Evolutionary conservation across 2,888 invertebrate species (phyloP).

Genomic region (Gryllus longicercus): DNA sequence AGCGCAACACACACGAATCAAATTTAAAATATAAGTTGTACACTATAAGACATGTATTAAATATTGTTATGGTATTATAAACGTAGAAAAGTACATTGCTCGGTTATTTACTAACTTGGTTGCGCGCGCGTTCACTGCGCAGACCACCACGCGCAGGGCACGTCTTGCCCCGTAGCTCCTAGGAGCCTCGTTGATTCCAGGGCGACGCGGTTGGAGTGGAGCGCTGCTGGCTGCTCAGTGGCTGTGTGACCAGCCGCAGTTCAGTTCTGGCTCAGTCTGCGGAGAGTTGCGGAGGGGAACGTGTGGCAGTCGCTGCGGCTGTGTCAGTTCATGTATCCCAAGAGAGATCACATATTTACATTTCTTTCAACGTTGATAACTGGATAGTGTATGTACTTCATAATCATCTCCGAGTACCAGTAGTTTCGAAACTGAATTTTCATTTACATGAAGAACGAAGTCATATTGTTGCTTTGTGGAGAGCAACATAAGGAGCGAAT

Average conservation of each 20-base stretch:
- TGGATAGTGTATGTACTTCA: no score
- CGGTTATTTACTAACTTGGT: background rate
- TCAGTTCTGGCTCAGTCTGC: background rate
- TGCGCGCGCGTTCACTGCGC: slow-evolving; percentile 6
- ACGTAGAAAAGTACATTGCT: no score
- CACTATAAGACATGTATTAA: no score
- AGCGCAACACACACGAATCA: no score
- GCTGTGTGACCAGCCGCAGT: background rate
- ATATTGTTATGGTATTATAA: no score
- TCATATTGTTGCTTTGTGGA: background rate
- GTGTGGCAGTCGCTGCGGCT: background rate
- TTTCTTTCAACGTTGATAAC: no score
- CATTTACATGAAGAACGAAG: no score
- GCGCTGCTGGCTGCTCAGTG: background rate
- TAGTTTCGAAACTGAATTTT: no score
- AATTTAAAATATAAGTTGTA: no score
- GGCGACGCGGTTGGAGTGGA: slow-evolving; percentile 17
- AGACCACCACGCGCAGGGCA: background rate
- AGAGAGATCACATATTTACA: background rate
- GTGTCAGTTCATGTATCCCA: background rate
- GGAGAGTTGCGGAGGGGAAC: background rate
- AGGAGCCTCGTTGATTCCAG: slow-evolving; percentile 17
- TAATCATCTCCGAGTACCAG: no score
- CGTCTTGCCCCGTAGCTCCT: background rate
- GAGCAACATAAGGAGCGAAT: background rate